Evolutionary conservation across 1,140 invertebrate genomes (phyloP), one percentile per base, ranked within the genome.

Genomic region (Diabrotica undecimpunctata): DNA sequence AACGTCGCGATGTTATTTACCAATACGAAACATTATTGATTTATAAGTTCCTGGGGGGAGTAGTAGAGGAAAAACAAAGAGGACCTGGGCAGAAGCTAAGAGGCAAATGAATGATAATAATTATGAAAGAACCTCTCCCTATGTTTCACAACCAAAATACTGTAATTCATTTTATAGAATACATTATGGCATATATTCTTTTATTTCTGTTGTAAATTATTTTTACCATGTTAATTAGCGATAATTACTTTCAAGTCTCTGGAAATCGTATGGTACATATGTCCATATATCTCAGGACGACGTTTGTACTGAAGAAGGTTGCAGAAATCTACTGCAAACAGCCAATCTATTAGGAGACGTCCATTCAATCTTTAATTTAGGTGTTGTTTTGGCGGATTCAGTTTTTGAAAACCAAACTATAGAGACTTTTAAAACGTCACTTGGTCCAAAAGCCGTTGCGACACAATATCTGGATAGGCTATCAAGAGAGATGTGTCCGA

Each of bases 291-390:
- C 84, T 5, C 88, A 82, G 0, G 79, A 83, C 7, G 85, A 94
- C 77, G 84, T 89, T 9, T 82, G 84, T 3, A 86, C 85, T 0
- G 68, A 79, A 46, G 78, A 81, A 3, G 89, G 88, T 13, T 88
- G 89, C 53, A 79, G 78, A 55, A 66, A 80, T 11, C 79, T 95
- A 55, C 73, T 94, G 7, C 75, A 83, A 55, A 82, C 85, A 69
- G 84, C 91, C 5, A 75, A 79, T 39, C 70, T 80, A 39, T 76
- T 89, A 65, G 89, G 87, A 11, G 83, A 84, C 35, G 82, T 94
- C 54, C 89, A 89, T 10, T 92, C 89, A 50, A 87, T 95, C 57
- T 95, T 94, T 79, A 92, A 95, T 76, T 79, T 95, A 55, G 92
- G 93, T 36, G 88, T 91, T 72, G 83, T 88, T 2, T 74, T 90